A percentile compares a stretch with the other conserved stretches of the same genome.
Evolutionary conservation across 2,797 vertebrate species (phyloP).

Genomic region (Ptychadena robeensis): DNA sequence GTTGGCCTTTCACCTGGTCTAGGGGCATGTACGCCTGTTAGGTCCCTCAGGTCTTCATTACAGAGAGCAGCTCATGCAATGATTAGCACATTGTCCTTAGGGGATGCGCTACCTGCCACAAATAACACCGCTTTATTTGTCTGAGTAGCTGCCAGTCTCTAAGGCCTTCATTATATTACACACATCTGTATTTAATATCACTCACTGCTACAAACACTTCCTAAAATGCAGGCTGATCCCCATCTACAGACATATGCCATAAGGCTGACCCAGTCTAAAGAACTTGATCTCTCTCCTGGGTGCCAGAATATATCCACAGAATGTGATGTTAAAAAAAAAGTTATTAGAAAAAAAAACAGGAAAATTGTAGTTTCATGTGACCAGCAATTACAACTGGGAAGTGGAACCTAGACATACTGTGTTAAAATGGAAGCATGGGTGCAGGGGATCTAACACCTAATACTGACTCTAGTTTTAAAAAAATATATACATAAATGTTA

Average conservation of each 20-base stretch:
- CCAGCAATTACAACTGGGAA: slow-evolving; percentile 8
- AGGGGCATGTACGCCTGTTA: slow-evolving; percentile 43
- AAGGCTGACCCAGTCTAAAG: slow-evolving; percentile 43
- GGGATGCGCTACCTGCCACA: slow-evolving; percentile 72
- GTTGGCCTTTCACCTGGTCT: slow-evolving; percentile 58
- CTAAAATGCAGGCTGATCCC: slow-evolving; percentile 39
- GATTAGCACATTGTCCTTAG: slow-evolving; percentile 69
- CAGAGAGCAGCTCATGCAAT: slow-evolving; percentile 73
- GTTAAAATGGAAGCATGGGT: not conserved
- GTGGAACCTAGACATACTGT: slow-evolving; percentile 13
- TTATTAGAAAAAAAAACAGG: not conserved
- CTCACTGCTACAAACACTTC: slow-evolving; percentile 44
- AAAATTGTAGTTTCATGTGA: slow-evolving; percentile 35
- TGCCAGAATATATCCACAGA: slow-evolving; percentile 2
- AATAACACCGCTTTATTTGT: slow-evolving; percentile 74
- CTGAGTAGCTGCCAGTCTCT: slow-evolving; percentile 65
- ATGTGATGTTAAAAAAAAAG: slow-evolving; percentile 14
- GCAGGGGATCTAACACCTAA: not conserved
- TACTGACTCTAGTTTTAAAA: not conserved
- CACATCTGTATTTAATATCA: slow-evolving; percentile 63
- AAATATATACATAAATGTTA: not conserved
- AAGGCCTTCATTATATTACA: slow-evolving; percentile 73
- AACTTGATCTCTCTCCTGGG: slow-evolving; percentile 50
- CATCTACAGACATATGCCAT: slow-evolving; percentile 26
- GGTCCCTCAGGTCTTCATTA: slow-evolving; percentile 73